Evolutionary conservation across 2,113 vertebrate genomes (phyloP).

Genomic region (Melanostigma gelatinosum): DNA sequence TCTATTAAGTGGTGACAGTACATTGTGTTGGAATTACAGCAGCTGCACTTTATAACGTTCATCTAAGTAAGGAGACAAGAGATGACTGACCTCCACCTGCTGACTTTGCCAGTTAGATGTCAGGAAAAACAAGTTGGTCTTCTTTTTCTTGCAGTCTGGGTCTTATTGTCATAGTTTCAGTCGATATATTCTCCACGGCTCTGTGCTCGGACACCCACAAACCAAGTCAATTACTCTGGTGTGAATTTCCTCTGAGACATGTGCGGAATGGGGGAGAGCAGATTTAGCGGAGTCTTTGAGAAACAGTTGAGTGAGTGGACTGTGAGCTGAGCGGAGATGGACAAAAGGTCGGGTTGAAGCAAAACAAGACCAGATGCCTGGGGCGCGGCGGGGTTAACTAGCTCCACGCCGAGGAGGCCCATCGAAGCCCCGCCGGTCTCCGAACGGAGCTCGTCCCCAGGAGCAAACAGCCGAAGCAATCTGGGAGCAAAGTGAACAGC

Average conservation of each 20-base stretch:
- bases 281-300: constrained; percentile 58
- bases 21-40: background rate
- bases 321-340: background rate
- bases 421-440: constrained; percentile 28
- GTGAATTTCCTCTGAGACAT: constrained; percentile 69
- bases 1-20: constrained; percentile 13
- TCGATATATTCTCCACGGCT: constrained; percentile 25
- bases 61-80: constrained; percentile 1
- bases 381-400: constrained; percentile 57
- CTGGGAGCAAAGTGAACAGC: constrained; percentile 51
- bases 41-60: constrained; percentile 7
- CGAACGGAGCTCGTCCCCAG: constrained; percentile 49
- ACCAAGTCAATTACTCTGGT: constrained; percentile 59
- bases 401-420: constrained; percentile 37
- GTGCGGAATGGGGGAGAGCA: constrained; percentile 41
- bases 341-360: constrained; percentile 45
- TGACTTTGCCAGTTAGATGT: constrained; percentile 14
- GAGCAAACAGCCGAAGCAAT: constrained; percentile 65
- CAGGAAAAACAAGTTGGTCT: constrained; percentile 8
- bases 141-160: constrained; percentile 3
- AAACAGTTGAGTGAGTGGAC: constrained; percentile 47
- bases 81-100: constrained; percentile 26
- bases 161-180: constrained; percentile 41
- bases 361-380: constrained; percentile 52
- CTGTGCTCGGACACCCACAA: constrained; percentile 56